Base-by-base conservation (phyloP, 2,888 invertebrate genomes). In the Pyralis farinalis region DNA sequence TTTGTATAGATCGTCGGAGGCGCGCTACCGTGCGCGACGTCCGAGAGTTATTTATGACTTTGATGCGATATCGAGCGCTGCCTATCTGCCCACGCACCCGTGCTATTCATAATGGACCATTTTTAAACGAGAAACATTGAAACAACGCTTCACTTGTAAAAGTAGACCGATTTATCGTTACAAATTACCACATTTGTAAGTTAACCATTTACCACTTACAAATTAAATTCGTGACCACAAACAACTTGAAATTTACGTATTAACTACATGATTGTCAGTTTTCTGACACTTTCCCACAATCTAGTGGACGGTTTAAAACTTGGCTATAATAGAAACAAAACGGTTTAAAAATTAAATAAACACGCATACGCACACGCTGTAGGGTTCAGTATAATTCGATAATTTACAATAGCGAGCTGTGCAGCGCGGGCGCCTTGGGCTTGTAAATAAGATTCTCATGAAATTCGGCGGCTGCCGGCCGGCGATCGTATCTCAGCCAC, bases 311-410 rank as follows among this genome's bases (percentile, higher is more conserved):
- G 53, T 64, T 59, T 61, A 67, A 63, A 68, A 64, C 61, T 56
- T 57, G 57, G 52, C 49, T 57, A 62, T 79, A 79, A 81, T 78
- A 74, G 67, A 72, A 73, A 79, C 78, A 80, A 81, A 83, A 78
- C 73, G 69, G 60, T 75, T 67, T 61, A 60, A 60, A 80, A 82
- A 81, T 82, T 79, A 82, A 84, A 82, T 82, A 83, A 84, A 80
- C 83, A 84, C 78, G 77, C 76, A 79, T 69, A 71, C 63, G 70
- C 69, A 70, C 67, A 69, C 67, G 71, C 67, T 60, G 71, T 60
- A 67, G 69, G 57, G 69, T 69, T 71, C 54, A 56, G 71, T 71
- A 70, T 83, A 82, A 83, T 82, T 81, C 75, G 77, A 80, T 83
- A 82, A 84, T 83, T 79, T 80, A 79, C 74, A 76, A 82, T 68